phyloP scores from a whole-genome alignment of 2,113 vertebrate genomes.

The Anarhynchus alexandrinus region DNA sequence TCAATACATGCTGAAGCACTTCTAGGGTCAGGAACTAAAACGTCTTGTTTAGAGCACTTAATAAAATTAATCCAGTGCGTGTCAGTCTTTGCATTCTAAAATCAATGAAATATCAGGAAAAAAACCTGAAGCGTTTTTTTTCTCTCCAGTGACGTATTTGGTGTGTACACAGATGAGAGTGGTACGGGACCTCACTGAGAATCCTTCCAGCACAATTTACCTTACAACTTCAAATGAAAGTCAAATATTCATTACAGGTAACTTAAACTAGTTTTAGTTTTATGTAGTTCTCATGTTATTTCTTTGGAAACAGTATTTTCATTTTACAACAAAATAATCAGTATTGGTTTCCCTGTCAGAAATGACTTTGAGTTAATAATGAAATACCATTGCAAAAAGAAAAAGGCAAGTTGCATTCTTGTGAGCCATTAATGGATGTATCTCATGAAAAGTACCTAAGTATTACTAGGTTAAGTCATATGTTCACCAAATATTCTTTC shows the following conservation, averaged over 20 bases:
- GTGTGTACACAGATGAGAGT: slow-evolving; percentile 93
- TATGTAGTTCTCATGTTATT: not conserved
- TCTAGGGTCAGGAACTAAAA: not conserved
- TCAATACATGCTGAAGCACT: not conserved
- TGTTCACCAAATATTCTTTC: not conserved
- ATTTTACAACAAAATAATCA: not conserved
- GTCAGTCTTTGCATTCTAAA: not conserved
- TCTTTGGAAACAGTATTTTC: not conserved
- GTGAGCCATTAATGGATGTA: not conserved
- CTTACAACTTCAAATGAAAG: slow-evolving; percentile 91
- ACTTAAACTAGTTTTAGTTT: not conserved
- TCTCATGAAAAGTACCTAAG: not conserved
- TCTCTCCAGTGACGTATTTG: slow-evolving; percentile 75
- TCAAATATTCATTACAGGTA: slow-evolving; percentile 84
- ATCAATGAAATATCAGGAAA: not conserved
- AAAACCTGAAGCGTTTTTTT: not conserved
- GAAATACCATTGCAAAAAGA: not conserved
- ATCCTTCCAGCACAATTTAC: slow-evolving; percentile 67
- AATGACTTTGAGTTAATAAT: not conserved
- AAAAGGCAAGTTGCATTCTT: not conserved
- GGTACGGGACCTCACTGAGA: slow-evolving; percentile 67
- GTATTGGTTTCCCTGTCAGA: not conserved
- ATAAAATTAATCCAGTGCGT: not conserved
- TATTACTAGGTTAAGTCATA: not conserved
- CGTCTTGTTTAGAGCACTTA: not conserved